Evolutionary conservation across 2,797 vertebrate genomes (phyloP).

Genomic region (Linurgus olivaceus): DNA sequence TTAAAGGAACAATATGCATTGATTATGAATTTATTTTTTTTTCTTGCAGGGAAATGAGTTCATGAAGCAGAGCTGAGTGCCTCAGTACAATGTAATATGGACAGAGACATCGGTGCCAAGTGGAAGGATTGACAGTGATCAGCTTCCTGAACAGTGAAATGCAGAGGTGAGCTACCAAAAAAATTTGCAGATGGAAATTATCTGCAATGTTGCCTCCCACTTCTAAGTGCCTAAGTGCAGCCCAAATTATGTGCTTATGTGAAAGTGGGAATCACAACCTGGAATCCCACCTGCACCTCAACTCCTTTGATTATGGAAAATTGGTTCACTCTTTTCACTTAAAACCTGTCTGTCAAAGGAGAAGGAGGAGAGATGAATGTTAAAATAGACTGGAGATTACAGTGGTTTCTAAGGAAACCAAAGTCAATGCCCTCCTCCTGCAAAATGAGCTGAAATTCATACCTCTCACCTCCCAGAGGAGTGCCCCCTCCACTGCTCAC

Average conservation of each 20-base stretch:
- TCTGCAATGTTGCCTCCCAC: not conserved
- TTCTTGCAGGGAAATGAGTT: not conserved
- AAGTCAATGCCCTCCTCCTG: not conserved
- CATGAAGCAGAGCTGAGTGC: not conserved
- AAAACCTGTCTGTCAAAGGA: conserved; percentile 28
- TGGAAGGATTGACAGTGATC: not conserved
- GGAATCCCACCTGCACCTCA: not conserved
- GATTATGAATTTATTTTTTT: not conserved
- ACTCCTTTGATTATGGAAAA: conserved; percentile 24
- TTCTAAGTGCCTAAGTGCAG: not conserved
- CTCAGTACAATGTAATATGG: not conserved
- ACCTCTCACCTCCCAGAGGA: not conserved
- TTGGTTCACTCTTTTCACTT: conserved; percentile 5
- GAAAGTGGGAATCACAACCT: not conserved
- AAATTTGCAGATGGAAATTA: not conserved
- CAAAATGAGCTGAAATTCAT: conserved; percentile 17
- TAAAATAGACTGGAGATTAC: conserved; percentile 24
- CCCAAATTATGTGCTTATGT: not conserved
- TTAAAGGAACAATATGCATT: not conserved
- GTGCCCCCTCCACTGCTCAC: not conserved
- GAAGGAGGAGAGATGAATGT: not conserved
- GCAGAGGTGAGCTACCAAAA: not conserved
- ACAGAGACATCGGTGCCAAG: not conserved
- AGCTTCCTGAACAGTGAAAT: not conserved
- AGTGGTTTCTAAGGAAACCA: conserved; percentile 58